A percentile compares a stretch with the other conserved stretches of the same genome.
These are phyloP conservation scores for Solea solea DNA, from an alignment of 2,113 vertebrate genomes.

Conservation along the genomic window DNA sequence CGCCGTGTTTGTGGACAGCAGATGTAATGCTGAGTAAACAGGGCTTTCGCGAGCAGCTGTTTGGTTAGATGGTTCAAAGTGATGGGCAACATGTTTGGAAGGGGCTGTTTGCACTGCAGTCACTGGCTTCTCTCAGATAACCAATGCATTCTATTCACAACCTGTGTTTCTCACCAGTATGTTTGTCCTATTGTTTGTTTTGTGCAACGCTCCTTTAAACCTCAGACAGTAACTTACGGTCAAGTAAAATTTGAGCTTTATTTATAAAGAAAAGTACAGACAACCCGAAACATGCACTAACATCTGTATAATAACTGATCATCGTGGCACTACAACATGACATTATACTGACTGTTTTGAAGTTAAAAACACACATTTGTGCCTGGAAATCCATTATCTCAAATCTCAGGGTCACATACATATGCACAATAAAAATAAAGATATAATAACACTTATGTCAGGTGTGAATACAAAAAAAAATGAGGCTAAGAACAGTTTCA, in stretches of 20 bases:
- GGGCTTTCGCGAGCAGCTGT: constrained; percentile 35
- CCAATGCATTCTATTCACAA: constrained; percentile 21
- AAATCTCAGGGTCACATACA: too few species aligned
- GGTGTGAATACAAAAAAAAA: background rate
- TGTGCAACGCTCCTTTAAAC: background rate
- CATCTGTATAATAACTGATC: background rate
- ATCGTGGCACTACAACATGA: background rate
- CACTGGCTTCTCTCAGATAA: constrained; percentile 55
- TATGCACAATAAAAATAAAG: background rate
- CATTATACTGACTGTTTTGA: background rate
- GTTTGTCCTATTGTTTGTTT: background rate
- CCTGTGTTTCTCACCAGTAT: background rate
- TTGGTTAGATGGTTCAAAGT: constrained; percentile 47
- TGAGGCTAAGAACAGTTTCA: constrained; percentile 16
- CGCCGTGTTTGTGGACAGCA: constrained; percentile 62
- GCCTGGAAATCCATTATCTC: too few species aligned
- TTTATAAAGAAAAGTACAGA: constrained; percentile 1
- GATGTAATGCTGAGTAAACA: constrained; percentile 70
- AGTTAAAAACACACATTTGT: constrained; percentile 1
- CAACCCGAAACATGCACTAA: background rate
- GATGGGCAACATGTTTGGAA: constrained; percentile 34
- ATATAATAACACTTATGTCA: background rate
- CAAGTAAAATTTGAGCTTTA: constrained; percentile 7
- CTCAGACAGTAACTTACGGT: background rate
- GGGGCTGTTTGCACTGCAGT: constrained; percentile 48